These are phyloP conservation scores for Hypanus sabinus DNA, from an alignment of 2,113 vertebrate species.

Conservation along the genomic window DNA sequence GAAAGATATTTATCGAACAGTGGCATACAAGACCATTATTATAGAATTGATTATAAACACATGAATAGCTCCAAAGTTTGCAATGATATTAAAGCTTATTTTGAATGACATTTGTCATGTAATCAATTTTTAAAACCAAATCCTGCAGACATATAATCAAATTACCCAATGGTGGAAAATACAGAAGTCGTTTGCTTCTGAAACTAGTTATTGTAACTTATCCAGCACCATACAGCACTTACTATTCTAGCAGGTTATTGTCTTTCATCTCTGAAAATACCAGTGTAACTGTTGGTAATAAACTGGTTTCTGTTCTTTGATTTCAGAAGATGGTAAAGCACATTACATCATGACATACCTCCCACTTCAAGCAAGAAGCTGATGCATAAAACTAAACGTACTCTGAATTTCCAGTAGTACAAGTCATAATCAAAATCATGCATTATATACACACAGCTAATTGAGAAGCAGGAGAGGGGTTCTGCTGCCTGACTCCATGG, in stretches of 20 bases:
- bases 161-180: neutral
- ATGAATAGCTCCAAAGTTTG: neutral
- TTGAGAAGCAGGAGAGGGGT: no score
- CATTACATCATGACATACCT: neutral
- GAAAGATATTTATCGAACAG: neutral
- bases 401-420: neutral
- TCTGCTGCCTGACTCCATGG: no score
- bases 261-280: neutral
- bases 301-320: neutral
- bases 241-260: neutral
- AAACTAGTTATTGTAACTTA: neutral
- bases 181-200: neutral
- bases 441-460: neutral
- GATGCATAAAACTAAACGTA: neutral
- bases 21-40: neutral
- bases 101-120: neutral
- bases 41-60: neutral
- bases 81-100: neutral
- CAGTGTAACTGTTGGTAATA: neutral
- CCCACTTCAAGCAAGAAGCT: neutral
- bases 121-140: neutral
- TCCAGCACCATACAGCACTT: neutral
- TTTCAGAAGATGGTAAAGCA: neutral
- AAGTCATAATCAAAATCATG: neutral
- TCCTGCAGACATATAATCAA: neutral